Evolutionary conservation across 1,140 invertebrate species (phyloP).

Genomic region (Papilio xuthus): DNA sequence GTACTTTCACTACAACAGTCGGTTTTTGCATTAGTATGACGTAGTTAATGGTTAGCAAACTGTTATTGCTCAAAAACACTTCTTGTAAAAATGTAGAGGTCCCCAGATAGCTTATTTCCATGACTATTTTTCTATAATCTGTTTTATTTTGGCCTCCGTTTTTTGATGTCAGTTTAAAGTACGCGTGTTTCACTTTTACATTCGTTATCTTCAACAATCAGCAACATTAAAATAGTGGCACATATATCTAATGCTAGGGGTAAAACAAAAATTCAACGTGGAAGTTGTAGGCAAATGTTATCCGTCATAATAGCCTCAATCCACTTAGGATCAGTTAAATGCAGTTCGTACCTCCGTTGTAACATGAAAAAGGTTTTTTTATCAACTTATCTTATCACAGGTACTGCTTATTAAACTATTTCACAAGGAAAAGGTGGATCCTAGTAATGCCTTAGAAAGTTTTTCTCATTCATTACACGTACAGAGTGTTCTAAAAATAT

Average conservation of each 20-base stretch:
- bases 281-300: background rate
- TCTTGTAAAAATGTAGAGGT: background rate
- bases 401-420: background rate
- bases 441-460: background rate
- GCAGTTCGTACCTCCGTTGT: background rate
- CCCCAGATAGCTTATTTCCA: background rate
- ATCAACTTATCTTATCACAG: background rate
- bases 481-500: background rate
- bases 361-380: constrained; percentile 6
- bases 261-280: background rate
- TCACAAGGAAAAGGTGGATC: constrained; percentile 10
- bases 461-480: background rate
- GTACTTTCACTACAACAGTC: constrained; percentile 18
- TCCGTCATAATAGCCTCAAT: background rate
- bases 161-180: no score
- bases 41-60: background rate
- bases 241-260: background rate
- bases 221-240: background rate
- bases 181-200: no score
- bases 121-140: no score
- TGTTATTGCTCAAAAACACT: background rate
- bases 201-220: no score
- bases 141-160: no score
- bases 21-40: background rate
- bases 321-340: background rate